Evolutionary conservation across 2,113 vertebrate genomes (phyloP), one percentile per base, ranked within the genome.

Genomic region (Marcusenius ussheri): DNA sequence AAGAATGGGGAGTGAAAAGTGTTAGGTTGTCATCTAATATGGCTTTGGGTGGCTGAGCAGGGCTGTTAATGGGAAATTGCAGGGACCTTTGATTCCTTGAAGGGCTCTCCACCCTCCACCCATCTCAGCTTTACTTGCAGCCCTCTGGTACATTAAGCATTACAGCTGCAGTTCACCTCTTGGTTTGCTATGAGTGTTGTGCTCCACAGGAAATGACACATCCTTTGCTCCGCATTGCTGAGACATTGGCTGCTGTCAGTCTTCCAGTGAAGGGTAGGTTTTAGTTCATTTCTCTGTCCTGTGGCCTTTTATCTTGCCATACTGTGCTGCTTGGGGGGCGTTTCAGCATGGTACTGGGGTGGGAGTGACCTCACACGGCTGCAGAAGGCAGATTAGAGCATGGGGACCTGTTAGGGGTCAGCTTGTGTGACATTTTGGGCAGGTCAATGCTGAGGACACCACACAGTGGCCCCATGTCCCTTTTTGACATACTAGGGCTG

Each of bases 381-480:
- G 90, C 87, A 83, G 70, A 0, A 89, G 47, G 46, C 90, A 91
- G 91, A 92, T 93, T 92, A 92, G 87, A 88, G 80, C 4, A 46
- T 70, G 49, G 45, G 45, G 83, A 80, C 74, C 13, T 47, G 45
- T 45, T 39, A 24, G 83, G 9, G 17, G 42, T 45, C 42, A 10
- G 9, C 24, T 42, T 46, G 19, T 46, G 19, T 84, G 39, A 24
- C 42, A 19, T 83, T 46, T 39, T 8, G 19, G 17, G 17, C 42
- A 24, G 7, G 17, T 46, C 42, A 47, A 24, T 84, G 42, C 3
- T n/a, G 83, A 47, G 6, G 83, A 46, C 45, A 47, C 42, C 42
- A 46, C 42, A 42, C 35, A 80, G 9, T 77, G 15, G 31, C 35
- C 13, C 70, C 70, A 80, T 42, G 17, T 77, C 35, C 31, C 70